phyloP scores from a whole-genome alignment of 2,113 vertebrate species.

The Gavia stellata region DNA sequence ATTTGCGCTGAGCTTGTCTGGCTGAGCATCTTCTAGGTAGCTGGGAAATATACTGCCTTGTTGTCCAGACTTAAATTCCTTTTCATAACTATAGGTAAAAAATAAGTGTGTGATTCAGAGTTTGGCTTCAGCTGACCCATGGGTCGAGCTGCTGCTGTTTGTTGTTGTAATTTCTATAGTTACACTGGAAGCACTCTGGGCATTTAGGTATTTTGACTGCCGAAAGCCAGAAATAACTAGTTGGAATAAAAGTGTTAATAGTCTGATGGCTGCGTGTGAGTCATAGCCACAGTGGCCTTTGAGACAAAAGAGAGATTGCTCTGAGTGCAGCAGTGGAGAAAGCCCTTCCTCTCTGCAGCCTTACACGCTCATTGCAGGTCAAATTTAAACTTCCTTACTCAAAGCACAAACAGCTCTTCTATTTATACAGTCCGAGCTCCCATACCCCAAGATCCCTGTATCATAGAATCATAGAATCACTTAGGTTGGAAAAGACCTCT shows the following conservation, averaged over 20 bases:
- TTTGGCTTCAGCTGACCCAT: conserved; percentile 36
- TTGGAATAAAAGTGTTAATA: conserved; percentile 66
- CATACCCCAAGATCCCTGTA: not conserved
- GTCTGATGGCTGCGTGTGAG: conserved; percentile 45
- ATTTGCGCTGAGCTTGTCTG: not conserved
- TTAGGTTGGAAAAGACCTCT: not conserved
- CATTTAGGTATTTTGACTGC: conserved; percentile 35
- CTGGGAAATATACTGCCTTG: not conserved
- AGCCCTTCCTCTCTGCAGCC: conserved; percentile 23
- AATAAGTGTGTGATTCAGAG: conserved; percentile 51
- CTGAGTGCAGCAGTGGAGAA: not conserved
- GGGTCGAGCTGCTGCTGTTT: conserved; percentile 45
- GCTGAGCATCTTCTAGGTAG: not conserved
- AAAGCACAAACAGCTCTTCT: not conserved
- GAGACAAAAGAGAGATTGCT: conserved; percentile 51
- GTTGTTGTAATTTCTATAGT: conserved; percentile 68
- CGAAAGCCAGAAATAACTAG: conserved; percentile 58
- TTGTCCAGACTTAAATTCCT: not conserved
- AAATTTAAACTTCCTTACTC: not conserved
- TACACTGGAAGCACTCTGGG: conserved; percentile 47
- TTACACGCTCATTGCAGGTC: not conserved
- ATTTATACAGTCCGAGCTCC: not conserved
- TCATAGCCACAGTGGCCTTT: conserved; percentile 50
- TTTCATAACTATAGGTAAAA: conserved; percentile 21
- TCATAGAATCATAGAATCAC: not conserved